Percentiles rank a stretch among this genome's conserved stretches.
phyloP scores from a whole-genome alignment of 2,888 invertebrate species.

The Tromatobia lineatoria region DNA sequence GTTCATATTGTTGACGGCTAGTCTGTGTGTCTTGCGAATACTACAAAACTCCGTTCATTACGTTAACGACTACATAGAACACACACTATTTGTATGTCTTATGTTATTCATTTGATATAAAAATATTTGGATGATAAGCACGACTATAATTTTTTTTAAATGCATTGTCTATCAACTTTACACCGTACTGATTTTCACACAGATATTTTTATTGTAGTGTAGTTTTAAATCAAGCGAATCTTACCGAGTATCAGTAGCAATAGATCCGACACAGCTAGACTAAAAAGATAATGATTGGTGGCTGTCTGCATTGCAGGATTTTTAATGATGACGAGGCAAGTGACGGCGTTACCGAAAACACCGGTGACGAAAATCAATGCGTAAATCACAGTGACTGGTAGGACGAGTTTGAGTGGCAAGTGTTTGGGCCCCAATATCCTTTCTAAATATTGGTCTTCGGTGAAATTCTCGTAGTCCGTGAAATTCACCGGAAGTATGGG shows the following conservation, averaged over 20 bases:
- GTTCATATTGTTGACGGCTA: too few species aligned
- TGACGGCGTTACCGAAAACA: slow-evolving; percentile 92
- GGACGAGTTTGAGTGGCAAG: slow-evolving; percentile 86
- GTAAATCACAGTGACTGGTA: slow-evolving; percentile 90
- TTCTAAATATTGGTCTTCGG: slow-evolving; percentile 88
- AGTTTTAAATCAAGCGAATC: slow-evolving; percentile 42
- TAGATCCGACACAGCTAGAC: slow-evolving; percentile 94
- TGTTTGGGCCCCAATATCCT: slow-evolving; percentile 88
- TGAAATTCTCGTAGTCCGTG: slow-evolving; percentile 86
- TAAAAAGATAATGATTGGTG: slow-evolving; percentile 96
- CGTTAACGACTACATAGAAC: too few species aligned
- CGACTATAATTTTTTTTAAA: too few species aligned
- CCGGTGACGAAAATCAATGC: slow-evolving; percentile 93
- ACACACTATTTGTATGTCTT: too few species aligned
- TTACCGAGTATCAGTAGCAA: slow-evolving; percentile 93
- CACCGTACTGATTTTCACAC: not conserved
- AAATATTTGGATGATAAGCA: too few species aligned
- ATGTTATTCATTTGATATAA: too few species aligned
- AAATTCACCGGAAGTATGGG: slow-evolving; percentile 76
- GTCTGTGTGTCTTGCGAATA: too few species aligned
- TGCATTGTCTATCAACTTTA: too few species aligned
- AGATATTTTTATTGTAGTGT: not conserved
- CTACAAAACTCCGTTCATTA: too few species aligned
- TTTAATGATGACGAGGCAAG: slow-evolving; percentile 93
- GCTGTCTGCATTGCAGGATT: slow-evolving; percentile 94